A percentile compares a stretch with the other conserved stretches of the same genome.
Evolutionary conservation across 2,113 vertebrate species (phyloP).

Genomic region (Proterorhinus semilunaris): DNA sequence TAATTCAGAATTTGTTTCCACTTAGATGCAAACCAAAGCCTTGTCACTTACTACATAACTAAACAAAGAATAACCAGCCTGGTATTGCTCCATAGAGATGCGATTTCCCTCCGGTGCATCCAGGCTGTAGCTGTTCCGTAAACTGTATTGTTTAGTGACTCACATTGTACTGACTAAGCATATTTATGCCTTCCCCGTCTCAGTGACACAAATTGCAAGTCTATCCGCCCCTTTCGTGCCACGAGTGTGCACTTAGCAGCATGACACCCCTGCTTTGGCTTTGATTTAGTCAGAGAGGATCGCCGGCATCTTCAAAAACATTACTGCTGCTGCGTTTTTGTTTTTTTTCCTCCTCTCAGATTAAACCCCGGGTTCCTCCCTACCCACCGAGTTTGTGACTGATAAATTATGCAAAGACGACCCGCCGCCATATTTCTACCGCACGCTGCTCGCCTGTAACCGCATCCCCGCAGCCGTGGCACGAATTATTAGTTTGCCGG

Average conservation of each 20-base stretch:
- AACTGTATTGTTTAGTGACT: too few species aligned
- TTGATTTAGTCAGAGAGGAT: constrained; percentile 12
- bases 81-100: too few species aligned
- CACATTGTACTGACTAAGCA: background rate
- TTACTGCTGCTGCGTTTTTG: background rate
- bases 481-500: background rate
- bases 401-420: constrained; percentile 14
- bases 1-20: too few species aligned
- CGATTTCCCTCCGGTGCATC: too few species aligned
- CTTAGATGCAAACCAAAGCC: too few species aligned
- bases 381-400: background rate
- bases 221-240: background rate
- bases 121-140: too few species aligned
- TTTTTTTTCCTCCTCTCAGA: background rate
- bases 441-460: background rate
- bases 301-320: background rate
- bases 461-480: background rate
- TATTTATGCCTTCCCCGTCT: background rate
- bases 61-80: too few species aligned
- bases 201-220: background rate
- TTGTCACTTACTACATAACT: too few species aligned
- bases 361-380: background rate
- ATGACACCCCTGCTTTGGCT: constrained; percentile 5
- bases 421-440: background rate
- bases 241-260: constrained; percentile 3